phyloP scores from a whole-genome alignment of 2,113 vertebrate genomes.

The Tretioscincus oriximinensis region DNA sequence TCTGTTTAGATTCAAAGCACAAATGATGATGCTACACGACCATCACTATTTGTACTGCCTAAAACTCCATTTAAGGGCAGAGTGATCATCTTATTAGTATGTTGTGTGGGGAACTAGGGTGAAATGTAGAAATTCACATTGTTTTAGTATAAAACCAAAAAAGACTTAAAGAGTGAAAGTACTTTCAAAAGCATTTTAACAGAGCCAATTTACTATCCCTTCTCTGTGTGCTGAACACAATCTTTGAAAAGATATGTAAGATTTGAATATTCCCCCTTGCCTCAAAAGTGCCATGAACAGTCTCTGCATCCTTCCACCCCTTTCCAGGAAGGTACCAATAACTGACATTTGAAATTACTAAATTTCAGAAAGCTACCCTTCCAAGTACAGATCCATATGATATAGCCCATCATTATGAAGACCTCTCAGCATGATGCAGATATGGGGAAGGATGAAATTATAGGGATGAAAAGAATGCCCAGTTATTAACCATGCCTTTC shows the following conservation, averaged over 20 bases:
- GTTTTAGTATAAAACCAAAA: not conserved
- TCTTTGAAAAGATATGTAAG: not conserved
- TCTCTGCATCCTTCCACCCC: not conserved
- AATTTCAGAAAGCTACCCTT: not conserved
- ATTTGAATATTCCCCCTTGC: not conserved
- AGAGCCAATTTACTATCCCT: not conserved
- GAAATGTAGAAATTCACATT: not conserved
- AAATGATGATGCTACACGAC: not conserved
- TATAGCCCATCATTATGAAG: not conserved
- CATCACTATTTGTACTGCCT: not conserved
- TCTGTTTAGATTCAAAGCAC: not conserved
- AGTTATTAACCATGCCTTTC: not conserved
- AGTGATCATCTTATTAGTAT: not conserved
- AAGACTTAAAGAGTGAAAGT: not conserved
- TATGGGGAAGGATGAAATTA: not conserved
- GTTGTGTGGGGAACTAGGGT: too few relatives aligned
- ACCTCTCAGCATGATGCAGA: not conserved
- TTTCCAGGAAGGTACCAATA: not conserved
- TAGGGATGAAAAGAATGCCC: not conserved
- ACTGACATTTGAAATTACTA: not conserved
- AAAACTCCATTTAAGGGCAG: not conserved
- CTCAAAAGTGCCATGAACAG: not conserved
- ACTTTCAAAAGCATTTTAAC: not conserved
- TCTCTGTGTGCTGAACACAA: not conserved
- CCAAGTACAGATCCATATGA: not conserved